phyloP scores from a whole-genome alignment of 2,797 vertebrate genomes.

The Crenuchus spilurus region DNA sequence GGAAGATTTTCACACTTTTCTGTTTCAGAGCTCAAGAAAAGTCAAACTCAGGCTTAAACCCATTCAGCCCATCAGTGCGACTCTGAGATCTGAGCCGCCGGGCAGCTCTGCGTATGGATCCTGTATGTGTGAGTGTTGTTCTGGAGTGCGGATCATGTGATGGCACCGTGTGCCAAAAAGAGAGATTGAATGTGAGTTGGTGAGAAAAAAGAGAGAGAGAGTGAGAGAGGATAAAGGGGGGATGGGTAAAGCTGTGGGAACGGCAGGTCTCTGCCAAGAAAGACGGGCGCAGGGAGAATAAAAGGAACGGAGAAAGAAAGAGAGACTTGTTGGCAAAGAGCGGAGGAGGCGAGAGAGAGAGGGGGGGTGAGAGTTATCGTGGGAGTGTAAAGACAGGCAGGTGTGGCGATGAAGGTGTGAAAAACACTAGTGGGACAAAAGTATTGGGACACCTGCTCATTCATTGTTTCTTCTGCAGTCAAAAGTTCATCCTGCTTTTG shows the following conservation, averaged over 20 bases:
- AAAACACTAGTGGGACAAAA: background rate
- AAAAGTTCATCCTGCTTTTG: too few relatives aligned
- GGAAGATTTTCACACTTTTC: too few relatives aligned
- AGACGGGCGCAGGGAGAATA: constrained; percentile 73
- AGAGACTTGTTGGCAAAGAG: constrained; percentile 76
- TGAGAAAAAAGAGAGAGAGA: constrained; percentile 43
- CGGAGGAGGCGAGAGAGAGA: constrained; percentile 55
- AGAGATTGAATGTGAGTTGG: constrained; percentile 44
- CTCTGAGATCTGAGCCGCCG: constrained; percentile 52
- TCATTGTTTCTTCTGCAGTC: too few relatives aligned
- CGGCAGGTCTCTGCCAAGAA: constrained; percentile 73
- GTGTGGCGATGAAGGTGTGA: constrained; percentile 5
- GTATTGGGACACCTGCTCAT: too few relatives aligned
- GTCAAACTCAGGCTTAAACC: too few relatives aligned
- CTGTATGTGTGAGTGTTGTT: constrained; percentile 45
- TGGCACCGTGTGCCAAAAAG: constrained; percentile 68
- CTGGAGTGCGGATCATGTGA: constrained; percentile 73
- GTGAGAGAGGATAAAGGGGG: constrained; percentile 43
- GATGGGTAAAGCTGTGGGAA: constrained; percentile 79
- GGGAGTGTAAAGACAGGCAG: constrained; percentile 29
- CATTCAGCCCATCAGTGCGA: too few relatives aligned
- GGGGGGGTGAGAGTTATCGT: constrained; percentile 27
- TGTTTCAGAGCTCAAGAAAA: too few relatives aligned
- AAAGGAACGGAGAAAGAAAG: constrained; percentile 73
- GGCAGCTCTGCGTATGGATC: constrained; percentile 34